phyloP scores from a whole-genome alignment of 2,113 vertebrate species.

The Leucopternis melanops region DNA sequence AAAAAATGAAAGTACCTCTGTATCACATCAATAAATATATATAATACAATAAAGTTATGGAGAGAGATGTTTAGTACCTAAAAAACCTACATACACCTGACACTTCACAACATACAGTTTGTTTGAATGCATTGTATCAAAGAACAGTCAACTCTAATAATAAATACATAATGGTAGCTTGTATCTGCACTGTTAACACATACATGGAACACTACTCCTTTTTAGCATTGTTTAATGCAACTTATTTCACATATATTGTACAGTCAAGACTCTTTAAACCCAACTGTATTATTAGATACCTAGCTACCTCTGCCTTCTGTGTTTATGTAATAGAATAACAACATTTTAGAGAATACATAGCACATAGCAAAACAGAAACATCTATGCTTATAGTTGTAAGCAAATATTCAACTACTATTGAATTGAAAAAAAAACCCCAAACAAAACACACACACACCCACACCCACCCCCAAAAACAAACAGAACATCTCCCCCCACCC shows the following conservation, averaged over 20 bases:
- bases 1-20: neutral
- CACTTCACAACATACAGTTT: neutral
- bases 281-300: neutral
- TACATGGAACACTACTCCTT: neutral
- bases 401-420: neutral
- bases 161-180: neutral
- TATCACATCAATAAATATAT: neutral
- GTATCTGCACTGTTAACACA: neutral
- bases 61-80: neutral
- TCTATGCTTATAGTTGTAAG: neutral
- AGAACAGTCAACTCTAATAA: neutral
- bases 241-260: neutral
- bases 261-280: neutral
- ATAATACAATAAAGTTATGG: neutral
- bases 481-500: neutral
- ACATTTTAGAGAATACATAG: neutral
- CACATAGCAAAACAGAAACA: neutral
- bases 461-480: too few species aligned
- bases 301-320: neutral
- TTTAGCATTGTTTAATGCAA: neutral
- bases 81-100: neutral
- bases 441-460: neutral
- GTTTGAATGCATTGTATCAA: neutral
- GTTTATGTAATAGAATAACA: neutral
- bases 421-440: neutral